A percentile compares a stretch with the other conserved stretches of the same genome.
phyloP scores from a whole-genome alignment of 2,113 vertebrate genomes.

The Oplegnathus fasciatus region DNA sequence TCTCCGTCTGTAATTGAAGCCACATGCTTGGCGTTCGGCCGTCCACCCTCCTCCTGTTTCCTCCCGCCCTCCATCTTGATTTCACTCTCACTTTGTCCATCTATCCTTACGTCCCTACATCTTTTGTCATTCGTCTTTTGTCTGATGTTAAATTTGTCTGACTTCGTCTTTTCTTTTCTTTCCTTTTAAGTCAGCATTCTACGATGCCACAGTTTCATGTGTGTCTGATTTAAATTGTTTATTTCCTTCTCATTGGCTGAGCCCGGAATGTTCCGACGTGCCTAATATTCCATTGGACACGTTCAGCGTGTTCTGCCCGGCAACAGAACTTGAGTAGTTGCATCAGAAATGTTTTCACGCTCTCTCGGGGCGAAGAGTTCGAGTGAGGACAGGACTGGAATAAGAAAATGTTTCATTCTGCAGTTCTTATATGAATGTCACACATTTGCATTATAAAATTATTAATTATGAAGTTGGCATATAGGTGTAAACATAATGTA shows the following conservation, averaged over 20 bases:
- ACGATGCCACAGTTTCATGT: background rate
- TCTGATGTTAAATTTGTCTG: background rate
- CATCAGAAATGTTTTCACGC: background rate
- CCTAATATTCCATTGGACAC: slow-evolving; percentile 25
- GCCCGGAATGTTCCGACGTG: background rate
- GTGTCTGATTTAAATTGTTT: slow-evolving; percentile 17
- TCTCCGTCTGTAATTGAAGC: slow-evolving; percentile 55
- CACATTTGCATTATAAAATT: background rate
- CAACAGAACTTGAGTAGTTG: slow-evolving; percentile 23
- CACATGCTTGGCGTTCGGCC: slow-evolving; percentile 45
- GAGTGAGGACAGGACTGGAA: background rate
- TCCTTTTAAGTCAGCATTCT: too few species aligned
- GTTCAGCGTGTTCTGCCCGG: slow-evolving; percentile 27
- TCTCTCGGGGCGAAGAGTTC: slow-evolving; percentile 1
- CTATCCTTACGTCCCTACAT: background rate
- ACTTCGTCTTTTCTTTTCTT: background rate
- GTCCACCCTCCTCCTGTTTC: slow-evolving; percentile 32
- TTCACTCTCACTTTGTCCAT: slow-evolving; percentile 46
- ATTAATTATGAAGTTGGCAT: too few species aligned
- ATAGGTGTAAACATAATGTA: too few species aligned
- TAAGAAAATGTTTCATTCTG: background rate
- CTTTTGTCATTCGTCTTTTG: background rate
- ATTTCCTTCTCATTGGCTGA: slow-evolving; percentile 33
- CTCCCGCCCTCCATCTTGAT: slow-evolving; percentile 49
- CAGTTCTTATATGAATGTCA: background rate